phyloP scores from a whole-genome alignment of 2,888 invertebrate genomes.

The Tricholauxania praeusta region DNA sequence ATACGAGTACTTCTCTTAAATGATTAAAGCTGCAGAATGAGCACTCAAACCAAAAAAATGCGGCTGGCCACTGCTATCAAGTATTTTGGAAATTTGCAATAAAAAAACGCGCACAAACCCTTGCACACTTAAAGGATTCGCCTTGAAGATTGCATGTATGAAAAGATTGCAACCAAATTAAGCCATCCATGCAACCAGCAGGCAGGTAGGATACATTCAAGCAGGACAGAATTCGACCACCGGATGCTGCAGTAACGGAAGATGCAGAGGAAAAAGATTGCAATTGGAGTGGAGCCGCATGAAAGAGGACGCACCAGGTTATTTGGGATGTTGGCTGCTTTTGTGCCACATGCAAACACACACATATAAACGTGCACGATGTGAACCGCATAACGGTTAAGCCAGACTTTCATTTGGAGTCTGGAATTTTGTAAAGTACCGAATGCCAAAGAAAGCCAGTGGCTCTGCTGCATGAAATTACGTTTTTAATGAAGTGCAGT shows the following conservation, averaged over 20 bases:
- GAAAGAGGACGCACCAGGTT: conserved; percentile 25
- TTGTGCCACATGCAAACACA: neutral
- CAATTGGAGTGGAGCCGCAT: conserved; percentile 27
- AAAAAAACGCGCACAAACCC: too few species aligned
- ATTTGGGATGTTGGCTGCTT: conserved; percentile 9
- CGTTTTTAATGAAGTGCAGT: conserved; percentile 15
- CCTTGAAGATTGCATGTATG: neutral
- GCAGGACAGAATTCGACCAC: neutral
- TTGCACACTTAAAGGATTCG: neutral
- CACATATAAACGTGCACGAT: neutral
- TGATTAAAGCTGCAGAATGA: too few species aligned
- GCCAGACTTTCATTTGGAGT: conserved; percentile 33
- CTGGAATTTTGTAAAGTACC: conserved; percentile 30
- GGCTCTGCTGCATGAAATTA: conserved; percentile 29
- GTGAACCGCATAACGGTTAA: neutral
- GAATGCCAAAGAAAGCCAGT: conserved; percentile 7
- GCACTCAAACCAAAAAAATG: too few species aligned
- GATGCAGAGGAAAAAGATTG: conserved; percentile 22
- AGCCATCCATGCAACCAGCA: neutral
- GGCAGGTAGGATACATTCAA: neutral
- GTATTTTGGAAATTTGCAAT: too few species aligned
- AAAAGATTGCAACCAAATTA: conserved; percentile 12
- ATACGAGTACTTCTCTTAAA: too few species aligned
- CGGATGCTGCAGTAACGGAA: conserved; percentile 6
- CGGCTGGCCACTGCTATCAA: too few species aligned